A percentile compares a stretch with the other conserved stretches of the same genome.
Conservation (phyloP, 53 echinoderm and acorn worm genomes). For the Antedon mediterranea region DNA sequence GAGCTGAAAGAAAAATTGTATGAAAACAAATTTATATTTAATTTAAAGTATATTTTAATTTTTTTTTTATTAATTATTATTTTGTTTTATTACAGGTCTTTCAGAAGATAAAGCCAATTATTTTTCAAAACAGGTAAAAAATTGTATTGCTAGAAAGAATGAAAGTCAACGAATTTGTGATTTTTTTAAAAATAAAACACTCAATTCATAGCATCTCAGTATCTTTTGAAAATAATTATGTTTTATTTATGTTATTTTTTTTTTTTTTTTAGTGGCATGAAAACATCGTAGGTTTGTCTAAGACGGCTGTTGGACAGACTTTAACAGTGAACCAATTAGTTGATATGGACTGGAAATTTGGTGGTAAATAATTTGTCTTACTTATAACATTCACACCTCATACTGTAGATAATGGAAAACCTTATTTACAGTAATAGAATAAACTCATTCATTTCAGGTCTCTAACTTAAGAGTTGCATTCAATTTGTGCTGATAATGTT, state of each 20-base stretch:
- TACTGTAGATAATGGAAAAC: too few species aligned
- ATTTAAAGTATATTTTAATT: too few species aligned
- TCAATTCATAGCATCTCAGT: background rate
- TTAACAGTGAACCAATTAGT: conserved; percentile 88
- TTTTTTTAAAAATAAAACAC: background rate
- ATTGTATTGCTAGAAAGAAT: background rate
- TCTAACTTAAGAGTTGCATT: too few species aligned
- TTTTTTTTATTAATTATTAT: too few species aligned
- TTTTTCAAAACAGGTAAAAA: conserved; percentile 61
- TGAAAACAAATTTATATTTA: too few species aligned
- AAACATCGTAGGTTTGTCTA: conserved; percentile 69
- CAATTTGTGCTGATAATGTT: too few species aligned
- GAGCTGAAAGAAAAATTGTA: too few species aligned
- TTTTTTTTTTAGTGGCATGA: conserved; percentile 57
- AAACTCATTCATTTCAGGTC: too few species aligned
- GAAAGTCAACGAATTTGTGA: background rate
- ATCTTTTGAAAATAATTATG: too few species aligned
- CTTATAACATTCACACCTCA: too few species aligned
- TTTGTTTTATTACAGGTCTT: conserved; percentile 32
- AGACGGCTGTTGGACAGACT: conserved; percentile 86
- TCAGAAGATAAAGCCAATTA: conserved; percentile 61
- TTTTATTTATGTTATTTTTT: background rate
- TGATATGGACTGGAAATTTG: conserved; percentile 99
- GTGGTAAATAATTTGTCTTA: conserved; percentile 36
- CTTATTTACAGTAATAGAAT: too few species aligned